Evolutionary conservation across 2,888 invertebrate species (phyloP), one percentile per base, ranked within the genome.

Genomic region (Xanthia togata): DNA sequence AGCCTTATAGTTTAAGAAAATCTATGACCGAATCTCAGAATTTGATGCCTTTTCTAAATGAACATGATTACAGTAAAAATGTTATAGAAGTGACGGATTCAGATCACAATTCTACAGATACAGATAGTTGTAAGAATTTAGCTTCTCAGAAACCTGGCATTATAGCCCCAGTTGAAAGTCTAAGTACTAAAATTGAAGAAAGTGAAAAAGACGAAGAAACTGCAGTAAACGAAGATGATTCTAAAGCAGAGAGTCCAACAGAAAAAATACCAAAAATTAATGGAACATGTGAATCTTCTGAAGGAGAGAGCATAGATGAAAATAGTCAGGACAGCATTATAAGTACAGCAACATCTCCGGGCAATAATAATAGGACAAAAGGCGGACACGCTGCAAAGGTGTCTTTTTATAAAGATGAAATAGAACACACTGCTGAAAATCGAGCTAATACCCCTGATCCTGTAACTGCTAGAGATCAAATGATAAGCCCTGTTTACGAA

Each of bases 1-100:
- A 90, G 70, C 88, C 90, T 73, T 92, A 92, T 85, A 91, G 89
- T 73, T 88, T 93, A 80, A 93, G 92, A 89, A 92, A 90, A 79
- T 89, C 90, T 73, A 81, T 77, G 57, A 89, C 88, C 82, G 94
- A 93, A 92, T 91, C 93, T 90, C 90, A 91, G 47, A 90, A 88
- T 80, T 71, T 87, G 70, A 82, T 89, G 63, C 81, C 87, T 60
- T 87, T 90, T 87, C 85, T 92, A 80, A 91, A 92, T 83, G 93
- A 93, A 80, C 93, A 93, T 85, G 91, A 93, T 84, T 92, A 93
- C 77, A 92, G 89, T 83, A 91, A 65, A 71, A 57, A 71, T 70
- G 50, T 71, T 69, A 26, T 76, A 70, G 73, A 76, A 68, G 65
- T 59, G 17, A 80, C 64, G 23, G 86, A 81, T 73, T 77, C 73